Evolutionary conservation across 2,888 invertebrate species (phyloP).

Genomic region (Acronicta aceris): DNA sequence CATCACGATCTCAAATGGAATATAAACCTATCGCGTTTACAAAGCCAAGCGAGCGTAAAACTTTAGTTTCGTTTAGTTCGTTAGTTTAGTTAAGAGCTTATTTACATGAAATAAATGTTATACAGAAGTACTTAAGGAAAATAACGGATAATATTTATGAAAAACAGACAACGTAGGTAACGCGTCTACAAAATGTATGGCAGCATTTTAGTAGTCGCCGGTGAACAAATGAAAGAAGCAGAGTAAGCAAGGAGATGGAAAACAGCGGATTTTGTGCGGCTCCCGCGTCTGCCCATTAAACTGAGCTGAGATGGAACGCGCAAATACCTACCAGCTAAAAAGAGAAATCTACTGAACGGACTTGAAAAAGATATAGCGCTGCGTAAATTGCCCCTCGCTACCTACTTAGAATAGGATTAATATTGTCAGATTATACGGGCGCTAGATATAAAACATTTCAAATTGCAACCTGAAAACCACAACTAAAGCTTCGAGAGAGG

Average conservation of each 20-base stretch:
- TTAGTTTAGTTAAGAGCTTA: constrained; percentile 14
- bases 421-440: constrained; percentile 53
- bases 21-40: constrained; percentile 16
- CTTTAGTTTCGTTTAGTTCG: constrained; percentile 30
- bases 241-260: constrained; percentile 73
- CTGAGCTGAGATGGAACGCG: constrained; percentile 68
- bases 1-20: constrained; percentile 22
- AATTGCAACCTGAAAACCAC: constrained; percentile 34
- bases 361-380: constrained; percentile 67
- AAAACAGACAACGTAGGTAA: constrained; percentile 28
- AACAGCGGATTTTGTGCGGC: constrained; percentile 75
- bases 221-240: constrained; percentile 61
- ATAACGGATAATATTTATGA: constrained; percentile 8
- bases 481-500: constrained; percentile 20
- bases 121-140: constrained; percentile 31
- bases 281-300: constrained; percentile 75
- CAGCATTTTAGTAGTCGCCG: constrained; percentile 53
- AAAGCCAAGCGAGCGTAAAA: constrained; percentile 35
- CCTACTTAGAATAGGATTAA: constrained; percentile 64
- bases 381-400: constrained; percentile 63
- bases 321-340: constrained; percentile 72
- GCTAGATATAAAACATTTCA: constrained; percentile 37
- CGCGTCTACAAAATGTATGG: constrained; percentile 42
- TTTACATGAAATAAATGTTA: no score
- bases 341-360: constrained; percentile 68